Evolutionary conservation across 2,797 vertebrate genomes (phyloP), one percentile per base, ranked within the genome.

Genomic region (Esox lucius): DNA sequence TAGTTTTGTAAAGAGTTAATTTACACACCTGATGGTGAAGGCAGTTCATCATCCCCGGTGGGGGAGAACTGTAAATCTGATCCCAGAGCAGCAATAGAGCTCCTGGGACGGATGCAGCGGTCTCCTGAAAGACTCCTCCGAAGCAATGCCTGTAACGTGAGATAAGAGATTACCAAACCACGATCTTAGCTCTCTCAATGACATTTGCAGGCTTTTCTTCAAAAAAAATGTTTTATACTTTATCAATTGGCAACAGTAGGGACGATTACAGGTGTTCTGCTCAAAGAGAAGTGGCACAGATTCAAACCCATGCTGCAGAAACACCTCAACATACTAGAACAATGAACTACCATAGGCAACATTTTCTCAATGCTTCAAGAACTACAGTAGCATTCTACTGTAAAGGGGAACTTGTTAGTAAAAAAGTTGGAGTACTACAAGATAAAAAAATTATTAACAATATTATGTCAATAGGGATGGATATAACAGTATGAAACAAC

Each of bases 101-200:
- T 94, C 22, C 95, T 89, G 48, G 95, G 90, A 22, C 94, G 94
- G 13, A 92, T 84, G 62, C 94, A 94, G 1, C 95, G 93, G 48
- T 97, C 96, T 17, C 95, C 95, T 8, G 96, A 97, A 84, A 95
- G 95, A 67, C 95, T 96, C 78, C 95, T 89, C 53, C 94, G 93
- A 39, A 95, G 93, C 75, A 95, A 87, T 0, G 94, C 89, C 95
- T 95, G 48, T 49, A 87, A 31, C 17, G 75, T 78, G 22, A 84
- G 62, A 42, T 28, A 68, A 17, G 28, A 73, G 51, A 28, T 13
- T 28, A 16, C 15, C 0, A 24, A 31, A 65, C 28, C 26, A 65
- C 17, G 62, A 33, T 65, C 17, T 13, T 17, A 26, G 26, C 28
- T 16, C 31, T 33, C 17, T 33, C 28, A 31, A 31, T 35, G 28